phyloP scores from a whole-genome alignment of 2,888 invertebrate genomes.

The Notocelia uddmanniana region DNA sequence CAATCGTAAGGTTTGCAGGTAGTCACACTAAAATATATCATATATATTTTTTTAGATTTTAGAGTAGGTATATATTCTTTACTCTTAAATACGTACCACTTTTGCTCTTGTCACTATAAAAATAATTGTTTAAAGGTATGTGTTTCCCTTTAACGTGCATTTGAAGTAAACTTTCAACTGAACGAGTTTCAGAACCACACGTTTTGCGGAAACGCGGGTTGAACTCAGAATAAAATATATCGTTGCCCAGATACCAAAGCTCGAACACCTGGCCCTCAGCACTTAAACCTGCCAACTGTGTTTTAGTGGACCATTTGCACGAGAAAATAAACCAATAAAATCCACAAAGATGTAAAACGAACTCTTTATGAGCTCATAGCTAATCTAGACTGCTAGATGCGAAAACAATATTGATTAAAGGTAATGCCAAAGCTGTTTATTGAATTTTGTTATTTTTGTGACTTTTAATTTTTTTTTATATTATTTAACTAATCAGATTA shows the following conservation, averaged over 20 bases:
- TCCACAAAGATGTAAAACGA: neutral
- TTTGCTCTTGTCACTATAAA: too few relatives aligned
- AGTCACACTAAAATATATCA: too few relatives aligned
- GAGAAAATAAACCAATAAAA: constrained; percentile 1
- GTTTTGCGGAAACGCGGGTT: constrained; percentile 9
- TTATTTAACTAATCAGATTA: too few relatives aligned
- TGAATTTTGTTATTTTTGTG: too few relatives aligned
- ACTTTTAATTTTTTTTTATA: too few relatives aligned
- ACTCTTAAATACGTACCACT: too few relatives aligned
- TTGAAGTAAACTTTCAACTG: constrained; percentile 12
- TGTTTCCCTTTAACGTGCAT: neutral
- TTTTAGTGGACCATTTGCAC: constrained; percentile 4
- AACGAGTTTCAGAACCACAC: constrained; percentile 18
- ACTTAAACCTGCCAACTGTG: constrained; percentile 11
- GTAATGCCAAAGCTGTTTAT: neutral
- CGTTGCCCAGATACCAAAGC: constrained; percentile 5
- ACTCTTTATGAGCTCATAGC: constrained; percentile 1
- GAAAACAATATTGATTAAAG: constrained; percentile 9
- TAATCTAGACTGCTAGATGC: neutral
- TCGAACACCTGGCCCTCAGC: constrained; percentile 19
- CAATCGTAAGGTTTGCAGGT: neutral
- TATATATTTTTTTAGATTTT: too few relatives aligned
- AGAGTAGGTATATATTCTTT: too few relatives aligned
- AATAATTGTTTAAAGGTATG: too few relatives aligned
- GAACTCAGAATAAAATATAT: constrained; percentile 15